These are phyloP conservation scores for Silurus lanzhouensis DNA, from an alignment of 2,797 vertebrate species.

Conservation along the genomic window DNA sequence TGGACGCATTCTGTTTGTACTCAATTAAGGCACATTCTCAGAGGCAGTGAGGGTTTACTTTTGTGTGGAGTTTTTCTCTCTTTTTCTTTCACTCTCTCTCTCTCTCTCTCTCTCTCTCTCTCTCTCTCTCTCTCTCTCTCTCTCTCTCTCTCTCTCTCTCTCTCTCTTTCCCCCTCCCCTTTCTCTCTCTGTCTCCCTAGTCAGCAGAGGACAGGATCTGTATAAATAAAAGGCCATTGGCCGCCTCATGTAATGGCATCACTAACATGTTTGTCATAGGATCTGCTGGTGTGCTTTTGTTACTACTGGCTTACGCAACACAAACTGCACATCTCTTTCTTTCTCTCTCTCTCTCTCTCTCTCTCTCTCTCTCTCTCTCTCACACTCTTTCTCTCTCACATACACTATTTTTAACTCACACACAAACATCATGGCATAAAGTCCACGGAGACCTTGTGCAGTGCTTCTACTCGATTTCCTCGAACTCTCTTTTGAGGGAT, in stretches of 20 bases:
- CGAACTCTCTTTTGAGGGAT: not conserved
- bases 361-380: slow-evolving; percentile 15
- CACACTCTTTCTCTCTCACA: slow-evolving; percentile 20
- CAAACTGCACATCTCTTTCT: slow-evolving; percentile 27
- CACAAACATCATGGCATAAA: not conserved
- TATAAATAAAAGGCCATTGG: slow-evolving; percentile 54
- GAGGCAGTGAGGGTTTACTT: not conserved
- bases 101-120: slow-evolving; percentile 3
- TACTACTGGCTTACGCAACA: slow-evolving; percentile 54
- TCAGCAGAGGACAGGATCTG: slow-evolving; percentile 61
- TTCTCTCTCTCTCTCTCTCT: slow-evolving; percentile 17
- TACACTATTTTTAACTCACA: not conserved
- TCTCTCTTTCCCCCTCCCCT: not conserved
- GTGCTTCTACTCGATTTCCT: slow-evolving; percentile 1
- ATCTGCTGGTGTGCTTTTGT: slow-evolving; percentile 58
- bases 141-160: not conserved
- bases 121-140: slow-evolving; percentile 4
- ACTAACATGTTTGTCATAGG: slow-evolving; percentile 57
- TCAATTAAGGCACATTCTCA: slow-evolving; percentile 20
- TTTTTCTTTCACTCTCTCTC: not conserved
- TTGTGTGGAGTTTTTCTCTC: not conserved
- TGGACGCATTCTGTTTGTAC: slow-evolving; percentile 35
- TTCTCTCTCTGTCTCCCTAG: slow-evolving; percentile 44
- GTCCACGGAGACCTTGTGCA: slow-evolving; percentile 2
- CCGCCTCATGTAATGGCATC: slow-evolving; percentile 35